Evolutionary conservation across 2,888 invertebrate genomes (phyloP), one percentile per base, ranked within the genome.

Genomic region (Brenthis hecate): DNA sequence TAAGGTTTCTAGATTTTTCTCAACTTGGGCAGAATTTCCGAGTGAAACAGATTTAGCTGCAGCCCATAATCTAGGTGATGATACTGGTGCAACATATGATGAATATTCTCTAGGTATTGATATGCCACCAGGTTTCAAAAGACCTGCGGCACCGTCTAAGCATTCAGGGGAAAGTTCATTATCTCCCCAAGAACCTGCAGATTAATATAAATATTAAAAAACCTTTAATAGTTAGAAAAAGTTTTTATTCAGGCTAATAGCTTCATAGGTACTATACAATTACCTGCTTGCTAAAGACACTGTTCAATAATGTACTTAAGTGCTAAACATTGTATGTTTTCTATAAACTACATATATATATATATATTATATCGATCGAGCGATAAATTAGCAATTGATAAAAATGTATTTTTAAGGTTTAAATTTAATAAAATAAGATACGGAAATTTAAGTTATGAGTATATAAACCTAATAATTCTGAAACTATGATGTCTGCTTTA

Each of bases 141-240:
- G 96, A 53, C 96, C 94, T 77, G 98, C 96, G 3, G 98, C 98
- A 3, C 99, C 98, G 88, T 99, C 99, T 62, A 99, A 93, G 86
- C 99, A 99, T 88, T 99, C 99, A 0, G 99, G 99, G 0, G 99
- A 98, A 13, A 99, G 94, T 91, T 99, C 99, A 85, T 99, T 99
- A 86, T 99, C 99, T 23, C 99, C 99, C 94, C 99, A 99, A 1
- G 99, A 99, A 0, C 96, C 95, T 94, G 76, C 11, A 43, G 16
- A 13, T 23, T 32, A n/a, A 36, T 23, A 32, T 36, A 19, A 23
- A 11, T 57, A 57, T 36, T 53, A 13, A 1, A 28, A 11, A 36
- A 36, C 8, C 36, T 36, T 36, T 6, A 43, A 43, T 43, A 43
- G 36, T 8, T 36, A 36, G 6, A 36, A 6, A 43, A 43, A 43